phyloP scores from a whole-genome alignment of 1,140 invertebrate genomes.

The Drosophila serrata region DNA sequence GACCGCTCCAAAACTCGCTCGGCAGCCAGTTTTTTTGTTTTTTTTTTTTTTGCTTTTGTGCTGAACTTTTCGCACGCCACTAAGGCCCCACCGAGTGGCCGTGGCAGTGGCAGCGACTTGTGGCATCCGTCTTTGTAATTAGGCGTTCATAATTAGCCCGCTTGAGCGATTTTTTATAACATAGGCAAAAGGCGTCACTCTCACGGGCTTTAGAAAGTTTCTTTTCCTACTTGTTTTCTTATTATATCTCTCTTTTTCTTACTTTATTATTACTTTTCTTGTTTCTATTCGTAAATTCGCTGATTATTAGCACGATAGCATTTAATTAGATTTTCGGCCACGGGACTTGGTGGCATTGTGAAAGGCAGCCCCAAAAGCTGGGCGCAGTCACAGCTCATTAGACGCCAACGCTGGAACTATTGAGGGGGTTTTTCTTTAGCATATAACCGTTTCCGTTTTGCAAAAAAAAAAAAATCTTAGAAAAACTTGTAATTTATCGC shows the following conservation, averaged over 20 bases:
- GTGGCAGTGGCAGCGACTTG: slow-evolving; percentile 40
- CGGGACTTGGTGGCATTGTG: slow-evolving; percentile 46
- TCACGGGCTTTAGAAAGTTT: slow-evolving; percentile 69
- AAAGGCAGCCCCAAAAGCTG: slow-evolving; percentile 47
- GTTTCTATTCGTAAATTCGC: slow-evolving; percentile 29
- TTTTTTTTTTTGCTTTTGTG: slow-evolving; percentile 39
- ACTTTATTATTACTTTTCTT: slow-evolving; percentile 1
- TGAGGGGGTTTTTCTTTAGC: slow-evolving; percentile 44
- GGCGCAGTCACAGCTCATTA: slow-evolving; percentile 60
- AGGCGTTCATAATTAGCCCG: slow-evolving; percentile 71
- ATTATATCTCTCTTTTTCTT: background rate
- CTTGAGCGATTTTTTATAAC: slow-evolving; percentile 70
- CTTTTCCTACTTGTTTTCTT: slow-evolving; percentile 9
- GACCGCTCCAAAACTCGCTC: slow-evolving; percentile 15
- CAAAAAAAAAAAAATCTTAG: slow-evolving; percentile 23
- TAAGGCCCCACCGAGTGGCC: background rate
- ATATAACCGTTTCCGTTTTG: slow-evolving; percentile 63
- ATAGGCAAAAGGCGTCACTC: slow-evolving; percentile 44
- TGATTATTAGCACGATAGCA: slow-evolving; percentile 78
- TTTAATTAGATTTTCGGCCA: slow-evolving; percentile 73
- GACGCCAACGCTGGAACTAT: slow-evolving; percentile 38
- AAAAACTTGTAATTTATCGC: slow-evolving; percentile 68
- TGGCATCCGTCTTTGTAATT: slow-evolving; percentile 63
- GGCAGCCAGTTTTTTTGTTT: slow-evolving; percentile 61
- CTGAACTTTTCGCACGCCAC: slow-evolving; percentile 61